phyloP scores from a whole-genome alignment of 2,888 invertebrate species.

The Lypha dubia region DNA sequence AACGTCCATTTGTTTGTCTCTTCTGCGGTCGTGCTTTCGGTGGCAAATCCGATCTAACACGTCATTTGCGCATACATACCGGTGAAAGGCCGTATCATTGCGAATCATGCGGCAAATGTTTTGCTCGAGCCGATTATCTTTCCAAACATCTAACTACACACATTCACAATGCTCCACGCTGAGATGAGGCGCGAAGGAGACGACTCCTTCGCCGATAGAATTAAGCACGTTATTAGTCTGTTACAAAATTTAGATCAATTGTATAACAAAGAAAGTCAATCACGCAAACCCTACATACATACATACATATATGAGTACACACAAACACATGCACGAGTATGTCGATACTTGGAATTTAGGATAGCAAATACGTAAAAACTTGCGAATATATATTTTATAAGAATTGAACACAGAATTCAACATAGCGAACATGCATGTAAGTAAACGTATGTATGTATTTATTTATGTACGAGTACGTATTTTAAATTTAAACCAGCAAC shows the following conservation, averaged over 20 bases:
- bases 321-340: not conserved
- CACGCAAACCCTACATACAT: not conserved
- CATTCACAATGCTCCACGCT: constrained; percentile 89
- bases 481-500: constrained; percentile 1
- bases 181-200: constrained; percentile 84
- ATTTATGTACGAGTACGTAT: too few relatives aligned
- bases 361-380: constrained; percentile 69
- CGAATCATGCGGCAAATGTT: constrained; percentile 96
- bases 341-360: constrained; percentile 46
- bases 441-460: not conserved
- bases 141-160: constrained; percentile 96
- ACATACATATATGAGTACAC: not conserved
- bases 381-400: constrained; percentile 36
- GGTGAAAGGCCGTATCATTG: constrained; percentile 95
- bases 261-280: constrained; percentile 16
- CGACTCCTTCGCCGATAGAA: constrained; percentile 83
- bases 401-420: constrained; percentile 29
- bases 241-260: constrained; percentile 56
- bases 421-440: not conserved
- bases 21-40: constrained; percentile 95
- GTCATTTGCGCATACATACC: constrained; percentile 94
- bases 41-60: constrained; percentile 93
- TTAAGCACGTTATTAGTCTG: constrained; percentile 3
- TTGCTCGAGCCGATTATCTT: constrained; percentile 94
- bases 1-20: constrained; percentile 94